phyloP scores from a whole-genome alignment of 2,888 invertebrate genomes.

The Pollenia labialis region DNA sequence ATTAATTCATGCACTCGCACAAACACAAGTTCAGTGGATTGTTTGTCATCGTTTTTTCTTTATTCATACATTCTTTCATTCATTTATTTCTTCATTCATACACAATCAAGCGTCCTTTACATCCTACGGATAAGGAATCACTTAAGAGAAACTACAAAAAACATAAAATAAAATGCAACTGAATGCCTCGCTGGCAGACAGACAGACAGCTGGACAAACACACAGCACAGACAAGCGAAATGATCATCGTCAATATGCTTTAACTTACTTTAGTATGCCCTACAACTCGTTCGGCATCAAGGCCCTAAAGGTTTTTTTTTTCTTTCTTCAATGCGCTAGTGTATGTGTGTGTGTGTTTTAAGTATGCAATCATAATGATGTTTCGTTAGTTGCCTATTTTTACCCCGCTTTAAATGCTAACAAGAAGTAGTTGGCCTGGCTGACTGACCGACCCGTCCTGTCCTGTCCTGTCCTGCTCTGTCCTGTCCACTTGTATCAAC shows the following conservation, averaged over 20 bases:
- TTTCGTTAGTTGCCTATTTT: not conserved
- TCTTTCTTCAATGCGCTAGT: not conserved
- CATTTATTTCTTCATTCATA: slow-evolving; percentile 20
- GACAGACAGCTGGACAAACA: slow-evolving; percentile 29
- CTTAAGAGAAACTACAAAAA: slow-evolving; percentile 45
- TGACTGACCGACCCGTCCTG: not conserved
- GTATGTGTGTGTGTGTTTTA: no score
- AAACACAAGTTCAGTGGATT: slow-evolving; percentile 19
- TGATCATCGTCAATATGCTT: slow-evolving; percentile 3
- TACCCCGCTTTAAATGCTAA: slow-evolving; percentile 20
- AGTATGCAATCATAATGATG: slow-evolving; percentile 27
- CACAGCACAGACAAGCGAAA: slow-evolving; percentile 17
- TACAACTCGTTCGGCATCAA: slow-evolving; percentile 30
- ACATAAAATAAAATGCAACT: slow-evolving; percentile 49
- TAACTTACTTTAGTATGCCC: not conserved
- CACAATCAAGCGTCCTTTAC: slow-evolving; percentile 16
- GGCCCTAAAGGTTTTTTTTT: slow-evolving; percentile 30
- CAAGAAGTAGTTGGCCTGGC: not conserved
- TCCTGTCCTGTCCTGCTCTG: slow-evolving; percentile 1
- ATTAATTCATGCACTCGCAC: slow-evolving; percentile 43
- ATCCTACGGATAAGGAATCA: slow-evolving; percentile 61
- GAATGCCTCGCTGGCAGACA: slow-evolving; percentile 32
- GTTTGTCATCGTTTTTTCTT: slow-evolving; percentile 2
- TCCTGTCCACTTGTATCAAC: slow-evolving; percentile 41
- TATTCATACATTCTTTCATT: slow-evolving; percentile 35